Percentiles rank a stretch among this genome's conserved stretches.
Evolutionary conservation across 2,113 vertebrate genomes (phyloP).

Genomic region (Crotophaga sulcirostris): DNA sequence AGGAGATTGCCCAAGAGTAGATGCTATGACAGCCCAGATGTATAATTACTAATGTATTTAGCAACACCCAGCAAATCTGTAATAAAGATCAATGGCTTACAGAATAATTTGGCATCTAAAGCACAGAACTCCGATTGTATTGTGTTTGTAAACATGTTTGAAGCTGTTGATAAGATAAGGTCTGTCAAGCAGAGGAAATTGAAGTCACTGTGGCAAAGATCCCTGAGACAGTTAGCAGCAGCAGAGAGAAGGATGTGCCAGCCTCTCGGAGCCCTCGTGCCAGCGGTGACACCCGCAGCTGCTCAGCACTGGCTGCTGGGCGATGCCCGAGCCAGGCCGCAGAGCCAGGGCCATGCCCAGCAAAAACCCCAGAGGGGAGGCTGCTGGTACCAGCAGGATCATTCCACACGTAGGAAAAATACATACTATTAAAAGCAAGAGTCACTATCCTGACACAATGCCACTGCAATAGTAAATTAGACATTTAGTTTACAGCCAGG

Average conservation of each 20-base stretch:
- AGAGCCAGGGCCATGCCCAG: constrained; percentile 40
- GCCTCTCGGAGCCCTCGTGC: neutral
- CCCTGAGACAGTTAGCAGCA: constrained; percentile 47
- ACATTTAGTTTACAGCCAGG: neutral
- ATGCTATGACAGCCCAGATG: constrained; percentile 30
- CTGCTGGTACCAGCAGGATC: neutral
- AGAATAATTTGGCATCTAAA: constrained; percentile 55
- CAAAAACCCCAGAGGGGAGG: neutral
- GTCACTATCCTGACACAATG: neutral
- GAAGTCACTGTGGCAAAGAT: constrained; percentile 57
- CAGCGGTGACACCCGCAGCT: constrained; percentile 13
- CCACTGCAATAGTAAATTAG: neutral
- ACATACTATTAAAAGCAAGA: neutral
- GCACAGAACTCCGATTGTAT: constrained; percentile 30
- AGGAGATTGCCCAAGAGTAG: constrained; percentile 47
- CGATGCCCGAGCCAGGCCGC: constrained; percentile 38
- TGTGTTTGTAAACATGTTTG: constrained; percentile 66
- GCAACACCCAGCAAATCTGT: constrained; percentile 47
- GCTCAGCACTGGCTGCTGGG: constrained; percentile 3
- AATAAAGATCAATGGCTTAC: constrained; percentile 70
- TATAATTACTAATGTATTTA: constrained; percentile 61
- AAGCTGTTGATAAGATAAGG: constrained; percentile 61
- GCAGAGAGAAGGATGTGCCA: constrained; percentile 47
- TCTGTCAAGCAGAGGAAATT: constrained; percentile 62
- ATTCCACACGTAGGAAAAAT: neutral